Evolutionary conservation across 2,113 vertebrate species (phyloP), one percentile per base, ranked within the genome.

Genomic region (Bambusicola thoracicus): DNA sequence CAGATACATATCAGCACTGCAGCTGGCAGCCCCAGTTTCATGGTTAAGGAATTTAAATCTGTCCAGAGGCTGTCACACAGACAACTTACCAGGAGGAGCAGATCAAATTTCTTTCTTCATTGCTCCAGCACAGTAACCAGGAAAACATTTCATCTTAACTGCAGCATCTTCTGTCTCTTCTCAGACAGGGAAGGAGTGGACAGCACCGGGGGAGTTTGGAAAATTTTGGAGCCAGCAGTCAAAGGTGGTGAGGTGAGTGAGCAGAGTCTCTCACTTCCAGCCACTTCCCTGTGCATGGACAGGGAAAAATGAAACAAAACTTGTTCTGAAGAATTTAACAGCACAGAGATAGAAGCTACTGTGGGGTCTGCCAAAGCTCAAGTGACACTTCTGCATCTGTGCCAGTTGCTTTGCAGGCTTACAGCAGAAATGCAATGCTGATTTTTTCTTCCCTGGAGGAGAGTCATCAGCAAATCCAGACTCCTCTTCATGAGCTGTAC

Each of bases 181-280:
- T 34, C 92, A 99, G 99, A 98, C 98, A 13, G 99, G 99, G 43
- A 98, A 94, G 84, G 99, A 99, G 61, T 99, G 99, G 99, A 98
- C 99, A 0, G 99, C 98, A 2, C 99, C 99, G 2, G 99, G 99
- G 36, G 99, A 99, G 80, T 99, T 99, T 92, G 98, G 98, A 34
- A 99, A 99, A 81, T 99, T 98, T 92, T 96, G 69, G 75, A 99
- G 98, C 97, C 99, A 99, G 86, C 98, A 96, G 67, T 99, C 99
- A 55, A 98, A 84, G 88, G 94, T 98, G 6, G 96, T 99, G 92
- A 95, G 97, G 99, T 99, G 94, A 98, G 98, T 97, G 61, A 90
- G 55, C 55, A 34, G 70, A 83, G 34, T n/a, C 72, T 29, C 55
- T 80, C 1, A 0, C 62, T 77, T 36, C 49, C 48, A 63, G 43